phyloP scores from a whole-genome alignment of 1,140 invertebrate species.

The Pachypeltis micranthus region DNA sequence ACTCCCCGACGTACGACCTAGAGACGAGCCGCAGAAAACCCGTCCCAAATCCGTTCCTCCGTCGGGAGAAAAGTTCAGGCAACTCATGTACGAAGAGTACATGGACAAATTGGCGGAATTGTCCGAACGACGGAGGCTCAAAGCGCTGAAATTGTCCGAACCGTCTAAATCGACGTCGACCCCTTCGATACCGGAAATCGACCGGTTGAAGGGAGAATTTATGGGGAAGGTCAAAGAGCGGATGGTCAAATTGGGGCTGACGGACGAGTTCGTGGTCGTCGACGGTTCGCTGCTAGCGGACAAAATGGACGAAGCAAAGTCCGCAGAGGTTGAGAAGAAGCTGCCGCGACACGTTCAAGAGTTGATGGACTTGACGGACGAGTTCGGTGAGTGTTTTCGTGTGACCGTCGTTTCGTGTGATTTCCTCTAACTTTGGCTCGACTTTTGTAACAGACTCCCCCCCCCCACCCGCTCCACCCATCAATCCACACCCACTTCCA shows the following conservation, averaged over 20 bases:
- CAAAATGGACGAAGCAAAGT: neutral
- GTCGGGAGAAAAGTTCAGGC: constrained; percentile 52
- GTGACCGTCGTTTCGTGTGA: neutral
- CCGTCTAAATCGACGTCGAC: constrained; percentile 21
- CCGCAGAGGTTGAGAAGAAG: constrained; percentile 23
- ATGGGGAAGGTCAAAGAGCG: constrained; percentile 32
- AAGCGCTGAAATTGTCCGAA: constrained; percentile 56
- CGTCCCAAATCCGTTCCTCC: constrained; percentile 33
- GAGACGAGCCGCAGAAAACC: constrained; percentile 1
- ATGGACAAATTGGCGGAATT: constrained; percentile 61
- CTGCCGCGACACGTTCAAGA: constrained; percentile 62
- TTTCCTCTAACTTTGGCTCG: too few relatives aligned
- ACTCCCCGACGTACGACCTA: neutral
- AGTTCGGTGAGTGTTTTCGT: constrained; percentile 23
- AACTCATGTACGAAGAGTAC: constrained; percentile 72
- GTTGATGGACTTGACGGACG: constrained; percentile 49
- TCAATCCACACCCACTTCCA: too few relatives aligned
- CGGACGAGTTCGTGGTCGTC: constrained; percentile 22
- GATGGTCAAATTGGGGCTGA: constrained; percentile 45
- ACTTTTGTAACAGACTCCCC: too few relatives aligned
- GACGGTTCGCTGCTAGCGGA: neutral
- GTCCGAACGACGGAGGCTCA: constrained; percentile 61
- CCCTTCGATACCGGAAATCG: neutral
- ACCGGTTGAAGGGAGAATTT: constrained; percentile 23
- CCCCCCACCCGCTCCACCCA: too few relatives aligned